Evolutionary conservation across 2,113 vertebrate genomes (phyloP).

Genomic region (cat (Felis catus)): F.catus_Fca126_mat1.0 CM031413.1:52189001-52189500

Average conservation of each 20-base stretch:
- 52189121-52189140: neutral
- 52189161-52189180: neutral
- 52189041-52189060: neutral
- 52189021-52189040: too few relatives aligned
- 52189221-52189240: neutral
- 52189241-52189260: neutral
- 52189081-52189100: neutral
- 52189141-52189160: neutral
- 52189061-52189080: rapidly evolving
- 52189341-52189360: neutral
- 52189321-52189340: rapidly evolving
- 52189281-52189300: neutral
- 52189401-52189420: neutral
- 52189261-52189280: neutral
- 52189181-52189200: neutral
- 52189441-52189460: neutral
- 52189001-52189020: neutral
- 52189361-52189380: neutral
- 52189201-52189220: neutral
- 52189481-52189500: neutral
- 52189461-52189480: neutral
- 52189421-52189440: neutral
- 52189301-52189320: neutral
- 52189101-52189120: neutral
- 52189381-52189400: neutral